phyloP scores from a whole-genome alignment of 1,140 invertebrate genomes.

The Platorchestia sp. region DNA sequence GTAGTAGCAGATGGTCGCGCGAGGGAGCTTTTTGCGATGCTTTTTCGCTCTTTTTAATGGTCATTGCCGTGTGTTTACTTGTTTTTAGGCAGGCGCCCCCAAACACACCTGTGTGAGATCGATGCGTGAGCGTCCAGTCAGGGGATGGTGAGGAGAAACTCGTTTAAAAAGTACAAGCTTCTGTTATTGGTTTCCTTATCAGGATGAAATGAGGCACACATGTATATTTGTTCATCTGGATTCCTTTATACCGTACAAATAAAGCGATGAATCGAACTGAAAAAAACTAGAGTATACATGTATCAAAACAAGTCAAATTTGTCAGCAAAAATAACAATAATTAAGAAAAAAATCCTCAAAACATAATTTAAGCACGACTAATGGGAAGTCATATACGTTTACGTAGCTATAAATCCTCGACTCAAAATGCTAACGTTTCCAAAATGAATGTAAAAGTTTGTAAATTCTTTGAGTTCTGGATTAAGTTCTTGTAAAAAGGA shows the following conservation, averaged over 20 bases:
- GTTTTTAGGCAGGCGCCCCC: not conserved
- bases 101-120: slow-evolving; percentile 45
- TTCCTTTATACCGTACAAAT: not conserved
- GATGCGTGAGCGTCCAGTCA: not conserved
- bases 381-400: too few relatives aligned
- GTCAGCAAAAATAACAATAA: not conserved
- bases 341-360: not conserved
- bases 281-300: too few relatives aligned
- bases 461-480: too few relatives aligned
- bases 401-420: too few relatives aligned
- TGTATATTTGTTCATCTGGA: not conserved
- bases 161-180: not conserved
- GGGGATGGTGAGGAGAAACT: not conserved
- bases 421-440: too few relatives aligned
- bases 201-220: not conserved
- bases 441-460: too few relatives aligned
- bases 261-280: too few relatives aligned
- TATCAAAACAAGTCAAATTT: not conserved
- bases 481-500: too few relatives aligned
- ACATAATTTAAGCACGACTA: not conserved
- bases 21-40: slow-evolving; percentile 1
- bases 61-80: slow-evolving; percentile 43
- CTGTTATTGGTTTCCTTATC: not conserved
- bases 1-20: slow-evolving; percentile 47
- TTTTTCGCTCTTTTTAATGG: not conserved